Evolutionary conservation across 35 echinoderm and acorn worm species (phyloP), one percentile per base, ranked within the genome.

Genomic region (Heliocidaris tuberculata): DNA sequence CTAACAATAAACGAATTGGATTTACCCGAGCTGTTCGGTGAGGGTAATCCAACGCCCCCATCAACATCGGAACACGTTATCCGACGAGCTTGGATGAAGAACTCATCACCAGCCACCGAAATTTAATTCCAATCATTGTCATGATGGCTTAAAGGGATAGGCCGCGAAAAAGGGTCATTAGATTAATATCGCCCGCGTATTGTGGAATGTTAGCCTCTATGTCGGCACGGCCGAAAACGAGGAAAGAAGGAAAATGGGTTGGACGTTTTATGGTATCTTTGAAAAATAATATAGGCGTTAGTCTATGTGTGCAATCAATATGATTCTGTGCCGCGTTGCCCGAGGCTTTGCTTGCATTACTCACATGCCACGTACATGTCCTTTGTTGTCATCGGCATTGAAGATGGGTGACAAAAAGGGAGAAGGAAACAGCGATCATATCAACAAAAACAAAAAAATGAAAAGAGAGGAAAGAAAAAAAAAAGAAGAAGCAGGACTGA

Each of bases 1-100:
- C 47, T 89, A 32, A 89, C 87, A 89, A 48, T 89, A 89, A 89
- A 89, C 87, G 31, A 89, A 89, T 89, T 48, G 47, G 87, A 48
- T 89, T 89, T 89, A 47, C 31, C 31, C 21, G 31, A 19, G 31
- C 47, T 42, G 31, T 48, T 89, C 7, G 15, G 47, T n/a, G 32
- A 7, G 24, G 87, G 87, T 89, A 89, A 89, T 89, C 31, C 87
- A 42, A 89, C 87, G 8, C 87, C 87, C 17, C 31, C 87, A 89
- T 48, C 87, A 89, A 42, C 87, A 47, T 89, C 31, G 15, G 31
- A 78, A 89, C 87, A 89, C 47, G 87, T 89, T 48, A 89, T 89
- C 87, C 13, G 32, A 35, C 31, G 87, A 89, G 24, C 87, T 89
- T 31, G 65, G 4, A 78, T n/a, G 65, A 78, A 78, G 52, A 78